Base-by-base conservation (phyloP, 2,797 vertebrate species). In the Lateolabrax maculatus region DNA sequence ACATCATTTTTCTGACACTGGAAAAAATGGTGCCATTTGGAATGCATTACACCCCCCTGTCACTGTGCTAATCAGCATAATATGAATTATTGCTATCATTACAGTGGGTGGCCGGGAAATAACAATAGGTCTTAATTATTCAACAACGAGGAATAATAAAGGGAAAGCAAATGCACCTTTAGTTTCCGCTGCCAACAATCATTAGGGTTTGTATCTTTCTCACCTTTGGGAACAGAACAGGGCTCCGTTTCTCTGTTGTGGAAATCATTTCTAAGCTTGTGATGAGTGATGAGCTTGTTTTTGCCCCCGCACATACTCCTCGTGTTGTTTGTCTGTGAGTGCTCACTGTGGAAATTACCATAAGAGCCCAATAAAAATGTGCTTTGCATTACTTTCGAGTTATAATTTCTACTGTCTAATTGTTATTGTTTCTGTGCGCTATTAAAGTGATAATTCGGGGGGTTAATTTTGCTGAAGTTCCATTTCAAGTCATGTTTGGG, bases 11-110 rank as follows among this genome's bases (percentile, higher is more conserved):
- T 86, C 71, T 56, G 44, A 80, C 34, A 46, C 70, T 51, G 51
- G 41, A 60, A 58, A 77, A 82, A 53, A 71, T 23, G 4, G 1
- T 44, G 71, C 67, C 80, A 52, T 87, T 89, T 68, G 81, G 68
- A 86, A 87, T 73, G 71, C 73, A 85, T 86, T 85, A 78, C 60
- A 9, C 48, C 55, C 31, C 66, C 67, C 77, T 21, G 71, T 86
- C 87, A 82, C 37, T 9, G n/a, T 9, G 58, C 71, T 92, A 86
- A 93, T 94, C 86, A 91, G 87, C 87, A 92, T 84, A 87, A 87
- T 89, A 87, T 91, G 89, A 94, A 91, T 92, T 90, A 94, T 92
- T 85, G 85, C 86, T n/a, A 60, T 91, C 88, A 90, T 94, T 92
- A 92, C 70, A 62, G 86, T 69, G 75, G 82, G 88, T 85, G 89